Base-by-base conservation (phyloP, 2,888 invertebrate genomes). In the Xanthorhoe spadicearia region DNA sequence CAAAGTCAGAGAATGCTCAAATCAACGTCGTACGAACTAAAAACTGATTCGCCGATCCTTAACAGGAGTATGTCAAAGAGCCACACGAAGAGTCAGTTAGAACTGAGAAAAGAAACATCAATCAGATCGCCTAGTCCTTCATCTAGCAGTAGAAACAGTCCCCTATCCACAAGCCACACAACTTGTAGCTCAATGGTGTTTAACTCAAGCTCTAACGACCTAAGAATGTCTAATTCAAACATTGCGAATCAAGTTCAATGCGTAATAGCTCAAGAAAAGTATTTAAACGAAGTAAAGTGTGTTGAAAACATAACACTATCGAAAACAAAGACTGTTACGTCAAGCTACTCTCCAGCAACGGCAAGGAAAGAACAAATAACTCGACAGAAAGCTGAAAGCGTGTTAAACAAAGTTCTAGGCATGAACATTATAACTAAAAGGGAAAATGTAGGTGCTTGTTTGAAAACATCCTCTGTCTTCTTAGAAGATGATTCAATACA, bases 101-200 rank as follows among this genome's bases (percentile, higher is more conserved):
- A 93, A 79, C 80, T 92, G 66, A 86, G 88, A 63, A 93, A 89
- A 81, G 90, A 91, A 48, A 85, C 83, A 61, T 90, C 89, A 6
- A 85, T 92, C 58, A 81, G 84, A 77, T 92, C 93, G 48, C 92
- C 92, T 6, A 92, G 93, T 71, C 93, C 93, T 9, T 89, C 92
- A 23, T 89, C 90, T 70, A 92, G 93, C 73, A 92, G 92, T 83
- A 89, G 93, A 83, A 93, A 93, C 68, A 93, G 93, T 76, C 93
- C 93, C 43, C 77, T 93, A 9, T 93, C 93, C 46, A 93, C 93
- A 69, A 93, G 93, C 69, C 93, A 93, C 71, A 94, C 93, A 19
- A 93, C 93, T 18, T 93, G 93, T 83, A 93, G 93, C 77, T 93
- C 93, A 71, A 92, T 93, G 92, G 91, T 92, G n/a, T 92, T 93